Conservation (phyloP, 2,888 invertebrate species). For the Rhagonycha lutea region DNA sequence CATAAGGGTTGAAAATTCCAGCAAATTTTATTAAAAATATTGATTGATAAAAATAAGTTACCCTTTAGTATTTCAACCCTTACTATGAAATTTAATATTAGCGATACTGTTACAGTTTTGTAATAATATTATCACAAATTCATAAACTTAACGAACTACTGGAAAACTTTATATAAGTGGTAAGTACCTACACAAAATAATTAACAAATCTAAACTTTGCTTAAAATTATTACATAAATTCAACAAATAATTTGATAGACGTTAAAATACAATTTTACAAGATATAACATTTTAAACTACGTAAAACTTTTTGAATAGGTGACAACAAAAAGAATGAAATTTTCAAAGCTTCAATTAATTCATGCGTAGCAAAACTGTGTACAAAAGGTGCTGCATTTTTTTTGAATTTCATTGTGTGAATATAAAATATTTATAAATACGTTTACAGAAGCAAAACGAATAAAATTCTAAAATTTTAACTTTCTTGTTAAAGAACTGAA, state of each 20-base stretch:
- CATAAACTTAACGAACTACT: neutral
- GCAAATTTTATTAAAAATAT: neutral
- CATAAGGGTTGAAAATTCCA: neutral
- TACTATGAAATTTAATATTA: neutral
- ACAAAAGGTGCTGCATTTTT: neutral
- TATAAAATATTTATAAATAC: neutral
- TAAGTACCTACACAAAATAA: neutral
- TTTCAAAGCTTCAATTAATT: slow-evolving; percentile 5
- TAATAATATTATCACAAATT: neutral
- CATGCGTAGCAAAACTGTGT: slow-evolving; percentile 3
- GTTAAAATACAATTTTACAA: neutral
- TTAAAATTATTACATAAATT: neutral
- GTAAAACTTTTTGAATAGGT: slow-evolving; percentile 1
- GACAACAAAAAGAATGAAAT: slow-evolving; percentile 5
- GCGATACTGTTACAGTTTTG: neutral
- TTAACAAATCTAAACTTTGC: neutral
- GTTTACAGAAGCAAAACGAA: neutral
- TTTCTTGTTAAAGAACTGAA: neutral
- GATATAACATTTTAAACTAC: neutral
- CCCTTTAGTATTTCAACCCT: neutral
- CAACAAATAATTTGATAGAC: neutral
- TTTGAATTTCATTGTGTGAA: neutral
- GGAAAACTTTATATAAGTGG: neutral
- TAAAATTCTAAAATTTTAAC: neutral
- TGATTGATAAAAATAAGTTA: neutral